phyloP scores from a whole-genome alignment of 1,140 invertebrate species.

The Cyrtorhinus lividipennis region DNA sequence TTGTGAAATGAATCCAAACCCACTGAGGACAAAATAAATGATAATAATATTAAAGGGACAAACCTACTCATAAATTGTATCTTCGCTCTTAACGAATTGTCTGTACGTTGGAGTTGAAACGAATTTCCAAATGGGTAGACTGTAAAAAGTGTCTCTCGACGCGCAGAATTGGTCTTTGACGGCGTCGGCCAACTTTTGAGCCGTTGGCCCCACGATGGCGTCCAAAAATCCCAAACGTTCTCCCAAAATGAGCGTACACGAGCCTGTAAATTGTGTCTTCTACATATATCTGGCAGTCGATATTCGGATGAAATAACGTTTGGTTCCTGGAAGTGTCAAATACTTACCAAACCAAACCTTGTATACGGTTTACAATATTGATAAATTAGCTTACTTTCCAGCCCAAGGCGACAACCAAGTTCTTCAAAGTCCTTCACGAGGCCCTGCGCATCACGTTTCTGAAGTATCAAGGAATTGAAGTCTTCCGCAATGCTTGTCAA shows the following conservation, averaged over 20 bases:
- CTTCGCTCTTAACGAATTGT: slow-evolving; percentile 55
- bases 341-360: no score
- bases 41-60: no score
- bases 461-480: slow-evolving; percentile 50
- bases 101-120: slow-evolving; percentile 56
- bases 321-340: no score
- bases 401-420: slow-evolving; percentile 55
- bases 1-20: neutral
- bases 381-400: slow-evolving; percentile 67
- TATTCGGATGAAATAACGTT: no score
- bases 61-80: slow-evolving; percentile 54
- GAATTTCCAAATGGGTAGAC: slow-evolving; percentile 68
- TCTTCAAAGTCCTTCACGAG: slow-evolving; percentile 49
- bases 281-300: no score
- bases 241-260: slow-evolving; percentile 60
- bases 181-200: slow-evolving; percentile 43
- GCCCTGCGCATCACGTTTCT: slow-evolving; percentile 33
- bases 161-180: slow-evolving; percentile 59
- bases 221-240: slow-evolving; percentile 63
- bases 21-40: no score
- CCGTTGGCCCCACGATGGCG: slow-evolving; percentile 33
- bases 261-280: slow-evolving; percentile 33
- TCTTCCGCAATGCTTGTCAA: slow-evolving; percentile 63
- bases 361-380: no score
- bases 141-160: slow-evolving; percentile 64